Percentiles rank a stretch among this genome's conserved stretches.
These are phyloP conservation scores for Atherinosoma microstoma DNA, from an alignment of 2,797 vertebrate species.

Conservation along the genomic window DNA sequence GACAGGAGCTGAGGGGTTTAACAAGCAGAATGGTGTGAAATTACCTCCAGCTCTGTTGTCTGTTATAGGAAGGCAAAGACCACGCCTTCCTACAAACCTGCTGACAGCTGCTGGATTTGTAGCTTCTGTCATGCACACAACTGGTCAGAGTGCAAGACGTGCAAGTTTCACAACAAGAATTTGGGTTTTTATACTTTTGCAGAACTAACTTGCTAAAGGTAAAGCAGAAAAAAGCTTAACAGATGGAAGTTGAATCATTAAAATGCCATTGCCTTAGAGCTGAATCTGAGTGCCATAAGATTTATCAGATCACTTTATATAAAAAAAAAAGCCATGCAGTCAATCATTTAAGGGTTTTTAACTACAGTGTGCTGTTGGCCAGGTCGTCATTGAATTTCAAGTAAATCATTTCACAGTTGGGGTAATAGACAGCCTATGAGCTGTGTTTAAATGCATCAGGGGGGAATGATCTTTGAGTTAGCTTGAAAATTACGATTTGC, in stretches of 20 bases:
- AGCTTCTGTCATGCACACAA: conserved; percentile 10
- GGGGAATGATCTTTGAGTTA: background rate
- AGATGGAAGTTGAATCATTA: background rate
- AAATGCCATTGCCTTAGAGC: too few relatives aligned
- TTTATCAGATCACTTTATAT: background rate
- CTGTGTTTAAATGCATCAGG: background rate
- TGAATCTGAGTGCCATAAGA: background rate
- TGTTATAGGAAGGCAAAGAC: conserved; percentile 38
- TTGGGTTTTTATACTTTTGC: background rate
- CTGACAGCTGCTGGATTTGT: conserved; percentile 42
- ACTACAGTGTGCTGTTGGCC: background rate
- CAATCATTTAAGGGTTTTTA: background rate
- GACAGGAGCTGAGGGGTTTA: conserved; percentile 52
- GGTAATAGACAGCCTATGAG: background rate
- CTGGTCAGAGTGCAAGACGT: background rate
- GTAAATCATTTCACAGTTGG: background rate
- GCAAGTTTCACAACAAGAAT: conserved; percentile 16
- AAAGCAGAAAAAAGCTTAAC: background rate
- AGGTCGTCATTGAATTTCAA: background rate
- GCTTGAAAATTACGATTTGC: background rate
- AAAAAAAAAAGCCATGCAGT: background rate
- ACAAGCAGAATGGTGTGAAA: conserved; percentile 39
- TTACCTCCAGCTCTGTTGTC: background rate
- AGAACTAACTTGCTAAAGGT: background rate
- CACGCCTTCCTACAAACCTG: conserved; percentile 52